Base-by-base conservation (phyloP, 2,797 vertebrate species). In the Mus minutoides region DNA sequence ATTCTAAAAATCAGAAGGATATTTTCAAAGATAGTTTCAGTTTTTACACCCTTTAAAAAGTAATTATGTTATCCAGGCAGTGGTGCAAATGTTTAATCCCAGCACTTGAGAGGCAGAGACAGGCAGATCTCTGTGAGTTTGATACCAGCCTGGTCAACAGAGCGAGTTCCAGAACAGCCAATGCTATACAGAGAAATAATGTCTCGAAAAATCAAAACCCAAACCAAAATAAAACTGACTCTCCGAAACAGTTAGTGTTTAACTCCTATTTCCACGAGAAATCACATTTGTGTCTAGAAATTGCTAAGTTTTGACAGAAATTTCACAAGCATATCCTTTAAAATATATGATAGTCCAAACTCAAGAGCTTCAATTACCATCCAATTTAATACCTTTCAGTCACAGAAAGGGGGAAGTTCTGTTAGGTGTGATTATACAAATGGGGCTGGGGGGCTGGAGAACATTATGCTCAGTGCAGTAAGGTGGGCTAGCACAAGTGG, bases 251-350 rank as follows among this genome's bases (percentile, higher is more conserved):
- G 49, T 85, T 77, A 46, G 21, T 80, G 31, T 85, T 93, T 90
- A 91, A 58, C 89, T 76, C 69, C 91, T 43, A 75, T 90, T 90
- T 40, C n/a, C 24, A 84, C 52, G 49, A 83, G 76, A 97, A 92
- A 49, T 82, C 40, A 62, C 12, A 69, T 40, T 40, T 85, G 46
- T 95, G 46, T 94, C 88, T 84, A 86, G 76, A 73, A 76, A 24
- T 90, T 88, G 84, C 16, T 78, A 62, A 54, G 76, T 46, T 89
- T 73, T 88, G 77, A 92, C 52, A 94, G 34, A 88, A 67, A 62
- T 43, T 67, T 83, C 77, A 62, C 37, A 40, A 88, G 37, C 17
- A 52, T n/a, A 12, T 13, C 16, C 86, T 88, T 96, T 52, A 94
- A 75, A 93, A 95, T 88, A 26, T 54, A 85, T 3, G 3, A 34